A percentile compares a stretch with the other conserved stretches of the same genome.
phyloP scores from a whole-genome alignment of 2,797 vertebrate genomes.

The Hydrolagus colliei region DNA sequence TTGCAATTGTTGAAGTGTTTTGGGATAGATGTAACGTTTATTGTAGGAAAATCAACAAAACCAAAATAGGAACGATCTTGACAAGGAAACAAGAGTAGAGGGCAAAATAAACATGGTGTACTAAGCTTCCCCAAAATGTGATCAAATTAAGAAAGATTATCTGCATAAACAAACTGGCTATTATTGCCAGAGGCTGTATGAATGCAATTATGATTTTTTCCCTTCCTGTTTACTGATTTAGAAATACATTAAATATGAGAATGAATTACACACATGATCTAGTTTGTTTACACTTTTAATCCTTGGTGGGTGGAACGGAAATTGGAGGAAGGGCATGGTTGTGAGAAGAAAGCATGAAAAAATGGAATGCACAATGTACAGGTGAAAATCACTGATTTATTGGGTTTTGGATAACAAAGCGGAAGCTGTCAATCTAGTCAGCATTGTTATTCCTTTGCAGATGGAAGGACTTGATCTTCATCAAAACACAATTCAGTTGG shows the following conservation, averaged over 20 bases:
- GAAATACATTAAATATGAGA: background rate
- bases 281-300: no score
- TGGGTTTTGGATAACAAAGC: background rate
- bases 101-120: background rate
- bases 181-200: background rate
- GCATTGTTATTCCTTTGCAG: no score
- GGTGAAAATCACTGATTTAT: no score
- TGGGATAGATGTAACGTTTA: background rate
- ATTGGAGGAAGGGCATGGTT: no score
- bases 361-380: no score
- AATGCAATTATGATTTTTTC: background rate
- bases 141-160: conserved; percentile 6
- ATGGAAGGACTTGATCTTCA: background rate
- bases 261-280: background rate
- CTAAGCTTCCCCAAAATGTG: no score
- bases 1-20: background rate
- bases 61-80: background rate
- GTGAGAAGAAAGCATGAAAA: no score
- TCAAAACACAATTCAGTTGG: no score
- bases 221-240: conserved; percentile 5
- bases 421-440: background rate
- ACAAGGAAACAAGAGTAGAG: no score
- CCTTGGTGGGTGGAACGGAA: no score
- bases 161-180: background rate
- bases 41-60: background rate